Evolutionary conservation across 1,140 invertebrate species (phyloP), one percentile per base, ranked within the genome.

Genomic region (Neodiprion lecontei): DNA sequence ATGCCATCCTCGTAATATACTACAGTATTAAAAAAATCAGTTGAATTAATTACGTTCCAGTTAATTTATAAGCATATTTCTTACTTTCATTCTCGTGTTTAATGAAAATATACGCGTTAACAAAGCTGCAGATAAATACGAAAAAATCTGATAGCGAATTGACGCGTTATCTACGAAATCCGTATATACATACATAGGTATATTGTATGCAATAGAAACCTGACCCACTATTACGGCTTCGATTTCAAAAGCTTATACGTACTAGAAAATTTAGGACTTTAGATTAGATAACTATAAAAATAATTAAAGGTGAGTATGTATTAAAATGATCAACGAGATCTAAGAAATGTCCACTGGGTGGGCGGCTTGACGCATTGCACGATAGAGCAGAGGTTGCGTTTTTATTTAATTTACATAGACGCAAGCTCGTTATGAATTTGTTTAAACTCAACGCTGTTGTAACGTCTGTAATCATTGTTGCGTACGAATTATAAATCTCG

Each of bases 271-370:
- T 61, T 61, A 61, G 11, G 11, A 9, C 11, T 61, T 17, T 61
- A 61, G 53, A 61, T 9, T 61, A 61, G 9, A 61, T 61, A 61
- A 7, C n/a, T 61, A 17, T 14, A 61, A 12, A 12, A 61, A 14
- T 61, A 61, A 61, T 17, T 61, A 61, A 61, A 61, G n/a, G 53
- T 61, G 53, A 61, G n/a, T 61, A 61, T 14, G 5, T 61, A 61
- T 40, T 40, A 40, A 1, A 40, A 61, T 14, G 7, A 61, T 14
- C 4, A 61, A 14, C 17, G 53, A 61, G n/a, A 61, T 61, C n/a
- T 12, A 61, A 61, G n/a, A 61, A 61, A 61, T 61, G 53, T 61
- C 53, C 53, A 61, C 53, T 61, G 53, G 53, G 53, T 61, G 53
- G 9, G 9, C 5, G 11, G 11, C 11, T 12, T 61, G 11, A 17